These are phyloP conservation scores for Potorous gilbertii DNA, from an alignment of 2,797 vertebrate genomes.

Conservation along the genomic window DNA sequence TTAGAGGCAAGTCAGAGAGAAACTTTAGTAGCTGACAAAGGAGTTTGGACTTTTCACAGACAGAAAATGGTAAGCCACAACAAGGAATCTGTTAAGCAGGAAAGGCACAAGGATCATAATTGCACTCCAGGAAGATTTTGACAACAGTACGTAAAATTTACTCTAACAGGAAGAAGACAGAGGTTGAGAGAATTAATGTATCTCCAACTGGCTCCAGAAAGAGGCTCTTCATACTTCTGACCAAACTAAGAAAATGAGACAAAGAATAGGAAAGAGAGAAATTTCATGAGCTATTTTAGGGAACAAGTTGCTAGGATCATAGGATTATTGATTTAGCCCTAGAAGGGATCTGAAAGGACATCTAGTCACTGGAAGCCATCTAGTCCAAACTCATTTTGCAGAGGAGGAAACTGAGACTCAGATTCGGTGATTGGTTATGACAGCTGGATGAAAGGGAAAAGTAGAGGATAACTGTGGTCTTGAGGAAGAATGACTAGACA, in stretches of 20 bases:
- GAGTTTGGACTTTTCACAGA: neutral
- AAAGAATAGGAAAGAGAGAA: neutral
- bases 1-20: neutral
- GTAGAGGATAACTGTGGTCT: neutral
- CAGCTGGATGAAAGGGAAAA: neutral
- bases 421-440: neutral
- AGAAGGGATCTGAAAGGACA: neutral
- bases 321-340: neutral
- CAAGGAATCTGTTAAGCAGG: neutral
- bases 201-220: neutral
- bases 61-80: neutral
- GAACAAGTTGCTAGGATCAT: neutral
- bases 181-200: neutral
- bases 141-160: neutral
- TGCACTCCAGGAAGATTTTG: neutral
- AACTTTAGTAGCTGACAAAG: neutral
- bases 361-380: neutral
- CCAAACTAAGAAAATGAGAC: neutral
- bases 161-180: neutral
- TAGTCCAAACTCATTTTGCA: neutral
- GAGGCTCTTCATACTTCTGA: neutral
- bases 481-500: neutral
- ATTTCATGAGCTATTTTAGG: neutral
- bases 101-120: neutral
- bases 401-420: neutral